Base-by-base conservation (phyloP, 2,888 invertebrate genomes). In the Craniophora ligustri region DNA sequence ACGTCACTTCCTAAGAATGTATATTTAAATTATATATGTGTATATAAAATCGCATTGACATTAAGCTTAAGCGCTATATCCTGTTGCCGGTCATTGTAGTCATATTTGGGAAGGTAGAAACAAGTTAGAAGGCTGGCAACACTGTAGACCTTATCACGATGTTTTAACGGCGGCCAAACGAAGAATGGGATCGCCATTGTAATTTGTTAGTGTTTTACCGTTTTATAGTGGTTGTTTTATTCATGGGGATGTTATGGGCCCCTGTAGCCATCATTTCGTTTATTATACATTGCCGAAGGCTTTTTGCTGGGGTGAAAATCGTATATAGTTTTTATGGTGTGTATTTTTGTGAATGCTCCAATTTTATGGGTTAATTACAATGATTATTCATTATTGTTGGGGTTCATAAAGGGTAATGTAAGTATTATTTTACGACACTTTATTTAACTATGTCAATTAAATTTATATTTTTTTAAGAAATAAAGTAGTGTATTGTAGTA, bases 181-280 rank as follows among this genome's bases (percentile, higher is more conserved):
- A 71, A 64, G 63, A 67, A 74, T 74, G 75, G 72, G 57, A 53
- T 64, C 45, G 67, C 67, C 56, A 71, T 72, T 72, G 72, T 74
- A 74, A 72, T 72, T 71, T 72, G 72, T 71, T 74, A 56, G 60
- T 58, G 60, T 74, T 75, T 71, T 74, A 71, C 67, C 54, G 58
- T 71, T 71, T 74, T 74, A 70, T 71, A 53, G 62, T 45, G 48
- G n/a, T 42, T 70, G 62, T 54, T 56, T 74, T 70, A 70, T 70
- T 70, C 70, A 70, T 71, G 48, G 34, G 30, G 58, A 58, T 70
- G 70, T 70, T 69, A 64, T 64, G 70, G 70, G 36, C 47, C 32
- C 57, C 35, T 23, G 11, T 19, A 45, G 65, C 63, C 65, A 69
- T 63, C 70, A 48, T 58, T 69, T 69, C 58, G 66, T 64, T 64